A percentile compares a stretch with the other conserved stretches of the same genome.
phyloP scores from a whole-genome alignment of 2,797 vertebrate genomes.

The Enteromius argenteus region DNA sequence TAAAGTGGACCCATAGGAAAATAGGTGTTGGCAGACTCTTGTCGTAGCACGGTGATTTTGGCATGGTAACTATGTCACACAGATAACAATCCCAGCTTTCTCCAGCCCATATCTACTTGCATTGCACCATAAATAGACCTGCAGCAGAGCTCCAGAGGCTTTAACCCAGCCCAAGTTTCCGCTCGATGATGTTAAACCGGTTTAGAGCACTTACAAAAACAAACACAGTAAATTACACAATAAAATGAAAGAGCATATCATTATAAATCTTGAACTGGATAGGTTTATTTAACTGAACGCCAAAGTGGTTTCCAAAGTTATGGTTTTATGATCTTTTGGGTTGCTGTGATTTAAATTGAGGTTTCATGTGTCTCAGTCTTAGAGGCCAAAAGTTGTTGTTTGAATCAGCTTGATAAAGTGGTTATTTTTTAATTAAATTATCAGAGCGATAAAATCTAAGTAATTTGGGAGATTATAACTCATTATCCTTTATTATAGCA shows the following conservation, averaged over 20 bases:
- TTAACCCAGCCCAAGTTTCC: constrained; percentile 32
- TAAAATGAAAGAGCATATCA: not conserved
- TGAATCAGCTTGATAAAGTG: not conserved
- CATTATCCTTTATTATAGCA: not conserved
- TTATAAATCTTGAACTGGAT: not conserved
- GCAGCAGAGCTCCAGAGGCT: constrained; percentile 32
- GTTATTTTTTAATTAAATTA: not conserved
- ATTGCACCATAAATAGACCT: constrained; percentile 58
- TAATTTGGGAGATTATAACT: not conserved
- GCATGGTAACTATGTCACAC: constrained; percentile 58
- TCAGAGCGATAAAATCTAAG: not conserved
- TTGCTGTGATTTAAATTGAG: not conserved
- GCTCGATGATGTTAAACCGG: not conserved
- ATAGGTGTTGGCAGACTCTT: constrained; percentile 69
- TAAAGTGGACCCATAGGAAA: constrained; percentile 52
- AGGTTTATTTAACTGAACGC: not conserved
- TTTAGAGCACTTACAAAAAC: not conserved
- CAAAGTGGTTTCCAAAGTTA: not conserved
- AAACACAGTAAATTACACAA: not conserved
- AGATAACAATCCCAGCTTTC: constrained; percentile 67
- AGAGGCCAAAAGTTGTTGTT: not conserved
- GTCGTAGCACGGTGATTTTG: constrained; percentile 52
- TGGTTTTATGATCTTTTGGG: not conserved
- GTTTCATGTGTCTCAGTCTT: not conserved
- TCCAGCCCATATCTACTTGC: constrained; percentile 54